Base-by-base conservation (phyloP, 2,113 vertebrate species). In the Lipophrys pholis region DNA sequence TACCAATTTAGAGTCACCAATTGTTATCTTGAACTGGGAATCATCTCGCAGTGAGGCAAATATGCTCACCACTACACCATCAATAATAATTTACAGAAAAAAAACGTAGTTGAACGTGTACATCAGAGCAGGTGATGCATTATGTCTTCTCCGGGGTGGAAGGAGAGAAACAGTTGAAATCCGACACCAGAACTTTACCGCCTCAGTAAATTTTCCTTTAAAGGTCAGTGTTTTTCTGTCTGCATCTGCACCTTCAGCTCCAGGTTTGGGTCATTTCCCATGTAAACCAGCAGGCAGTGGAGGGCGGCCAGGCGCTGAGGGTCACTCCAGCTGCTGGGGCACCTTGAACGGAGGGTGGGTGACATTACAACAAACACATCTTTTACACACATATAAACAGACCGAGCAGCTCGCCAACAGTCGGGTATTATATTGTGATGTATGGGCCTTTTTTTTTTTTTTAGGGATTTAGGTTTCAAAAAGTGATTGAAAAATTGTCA, bases 271-370 rank as follows among this genome's bases (percentile, higher is more conserved):
- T 93, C 86, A 3, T 83, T 80, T 84, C 86, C 90, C 81, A 92
- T 79, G 70, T 94, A 90, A 6, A 96, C 87, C 46, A 98, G 93
- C 50, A 94, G 78, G 83, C 95, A 96, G 79, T 99, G 97, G 66
- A 99, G 86, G 0, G 90, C 90, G 0, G 96, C 97, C 84, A 99
- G 52, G 51, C 90, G 93, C 68, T 96, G 95, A 0, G 87, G 89
- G 78, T 97, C 96, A 1, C 0, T 83, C 68, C 63, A 68, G 49
- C 91, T 86, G 45, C 61, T 81, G 80, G 81, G 66, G 69, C 80
- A 82, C 75, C 87, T 89, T 83, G 79, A 16, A 50, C 6, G 81
- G 11, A 48, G 7, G 11, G 15, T 7, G 15, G 68, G 69, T 48
- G 65, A 71, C 49, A 78, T 30, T 30, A 38, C 15, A 60, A 59